Conservation (phyloP, 1,140 invertebrate genomes). For the Dinoponera quadriceps region DNA sequence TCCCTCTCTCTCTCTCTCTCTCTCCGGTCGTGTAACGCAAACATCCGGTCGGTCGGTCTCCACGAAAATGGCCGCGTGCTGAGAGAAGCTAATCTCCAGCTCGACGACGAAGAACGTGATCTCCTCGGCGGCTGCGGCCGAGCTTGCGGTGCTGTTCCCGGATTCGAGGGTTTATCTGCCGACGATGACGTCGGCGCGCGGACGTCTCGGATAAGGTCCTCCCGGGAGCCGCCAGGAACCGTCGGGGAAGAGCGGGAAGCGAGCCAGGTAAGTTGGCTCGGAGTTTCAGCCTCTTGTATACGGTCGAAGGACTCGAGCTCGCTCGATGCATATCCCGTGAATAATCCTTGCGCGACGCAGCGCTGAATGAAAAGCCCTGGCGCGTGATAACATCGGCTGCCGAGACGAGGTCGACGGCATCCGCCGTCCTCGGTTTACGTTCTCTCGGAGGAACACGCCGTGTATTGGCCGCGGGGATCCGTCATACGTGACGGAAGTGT, state of each 20-base stretch:
- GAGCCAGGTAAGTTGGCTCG: conserved; percentile 1
- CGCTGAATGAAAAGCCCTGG: conserved; percentile 29
- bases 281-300: not conserved
- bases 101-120: no score
- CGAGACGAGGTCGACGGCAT: conserved; percentile 42
- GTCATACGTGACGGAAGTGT: conserved; percentile 33
- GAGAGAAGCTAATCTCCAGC: no score
- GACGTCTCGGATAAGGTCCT: conserved; percentile 18
- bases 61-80: conserved; percentile 81
- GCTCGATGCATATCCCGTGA: not conserved
- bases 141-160: not conserved
- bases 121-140: not conserved
- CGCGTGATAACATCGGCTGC: conserved; percentile 33
- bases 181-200: conserved; percentile 21
- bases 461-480: no score
- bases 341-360: not conserved
- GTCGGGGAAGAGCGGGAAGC: not conserved
- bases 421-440: conserved; percentile 16
- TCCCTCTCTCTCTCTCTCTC: no score
- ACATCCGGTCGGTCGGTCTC: conserved; percentile 68
- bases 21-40: conserved; percentile 31
- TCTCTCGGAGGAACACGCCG: conserved; percentile 31
- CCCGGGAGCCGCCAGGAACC: no score
- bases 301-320: not conserved
- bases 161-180: not conserved